Evolutionary conservation across 2,113 vertebrate genomes (phyloP).

Genomic region (Calyptommatus sinebrachiatus): DNA sequence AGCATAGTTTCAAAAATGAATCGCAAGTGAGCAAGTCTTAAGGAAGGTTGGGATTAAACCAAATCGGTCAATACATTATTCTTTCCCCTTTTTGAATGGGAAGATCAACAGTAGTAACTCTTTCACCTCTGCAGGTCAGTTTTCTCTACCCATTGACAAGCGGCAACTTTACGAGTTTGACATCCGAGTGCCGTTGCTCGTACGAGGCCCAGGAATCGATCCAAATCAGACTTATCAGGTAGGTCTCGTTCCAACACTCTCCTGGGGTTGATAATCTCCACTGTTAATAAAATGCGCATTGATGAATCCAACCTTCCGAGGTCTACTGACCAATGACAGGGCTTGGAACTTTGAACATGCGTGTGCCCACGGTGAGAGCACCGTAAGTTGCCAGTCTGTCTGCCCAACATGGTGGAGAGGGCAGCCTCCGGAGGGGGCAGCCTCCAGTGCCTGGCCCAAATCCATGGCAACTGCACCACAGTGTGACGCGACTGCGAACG

Average conservation of each 20-base stretch:
- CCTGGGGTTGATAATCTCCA: neutral
- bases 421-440: too few relatives aligned
- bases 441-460: too few relatives aligned
- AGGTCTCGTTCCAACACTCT: neutral
- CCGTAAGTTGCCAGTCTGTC: too few relatives aligned
- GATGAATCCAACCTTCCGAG: too few relatives aligned
- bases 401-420: too few relatives aligned
- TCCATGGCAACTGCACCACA: too few relatives aligned
- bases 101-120: neutral
- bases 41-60: neutral
- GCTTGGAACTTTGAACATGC: too few relatives aligned
- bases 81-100: neutral
- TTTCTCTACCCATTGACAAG: conserved; percentile 82
- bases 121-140: conserved; percentile 72
- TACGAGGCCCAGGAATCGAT: conserved; percentile 79
- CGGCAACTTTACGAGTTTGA: conserved; percentile 86
- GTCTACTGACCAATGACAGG: too few relatives aligned
- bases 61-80: neutral
- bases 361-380: too few relatives aligned
- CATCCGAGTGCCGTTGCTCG: conserved; percentile 81
- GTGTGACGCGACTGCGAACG: too few relatives aligned
- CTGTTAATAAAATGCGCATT: too few relatives aligned
- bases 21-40: neutral
- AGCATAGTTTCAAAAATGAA: neutral
- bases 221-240: conserved; percentile 77